Percentiles rank a stretch among this genome's conserved stretches.
Conservation (phyloP, 2,113 vertebrate species). For the Harpagus bidentatus region DNA sequence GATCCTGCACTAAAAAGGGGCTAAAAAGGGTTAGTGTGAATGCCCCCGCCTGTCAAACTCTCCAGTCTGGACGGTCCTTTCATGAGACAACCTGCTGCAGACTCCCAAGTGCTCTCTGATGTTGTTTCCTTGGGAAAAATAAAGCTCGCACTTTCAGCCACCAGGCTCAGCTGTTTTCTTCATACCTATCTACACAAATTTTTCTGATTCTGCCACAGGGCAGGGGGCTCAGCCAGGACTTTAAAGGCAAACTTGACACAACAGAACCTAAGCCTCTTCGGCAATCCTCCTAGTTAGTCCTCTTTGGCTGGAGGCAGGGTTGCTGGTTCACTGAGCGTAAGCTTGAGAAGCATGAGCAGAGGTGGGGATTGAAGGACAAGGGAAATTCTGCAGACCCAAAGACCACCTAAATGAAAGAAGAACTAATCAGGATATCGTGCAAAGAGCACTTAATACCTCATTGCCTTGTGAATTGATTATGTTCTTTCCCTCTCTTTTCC, state of each 20-base stretch:
- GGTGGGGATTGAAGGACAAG: rapidly evolving
- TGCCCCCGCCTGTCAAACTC: too few relatives aligned
- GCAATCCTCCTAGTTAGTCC: not conserved
- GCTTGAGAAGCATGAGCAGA: not conserved
- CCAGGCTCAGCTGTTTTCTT: not conserved
- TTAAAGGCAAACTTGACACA: not conserved
- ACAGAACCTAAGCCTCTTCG: not conserved
- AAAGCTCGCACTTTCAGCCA: not conserved
- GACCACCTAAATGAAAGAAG: not conserved
- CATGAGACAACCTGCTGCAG: not conserved
- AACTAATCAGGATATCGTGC: not conserved
- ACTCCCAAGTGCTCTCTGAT: not conserved
- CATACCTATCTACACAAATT: not conserved
- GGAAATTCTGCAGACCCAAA: not conserved
- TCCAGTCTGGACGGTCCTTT: not conserved
- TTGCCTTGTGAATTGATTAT: not conserved
- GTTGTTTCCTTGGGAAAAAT: not conserved
- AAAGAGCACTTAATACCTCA: not conserved
- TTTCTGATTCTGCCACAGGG: not conserved
- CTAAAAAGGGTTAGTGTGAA: not conserved
- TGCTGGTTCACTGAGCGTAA: not conserved
- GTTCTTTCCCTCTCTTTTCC: not conserved
- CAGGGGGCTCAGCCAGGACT: not conserved
- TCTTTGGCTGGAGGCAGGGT: not conserved
- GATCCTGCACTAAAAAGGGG: not conserved